Percentiles rank a stretch among this genome's conserved stretches.
Evolutionary conservation across 2,113 vertebrate species (phyloP).

Genomic region (Perccottus glenii): DNA sequence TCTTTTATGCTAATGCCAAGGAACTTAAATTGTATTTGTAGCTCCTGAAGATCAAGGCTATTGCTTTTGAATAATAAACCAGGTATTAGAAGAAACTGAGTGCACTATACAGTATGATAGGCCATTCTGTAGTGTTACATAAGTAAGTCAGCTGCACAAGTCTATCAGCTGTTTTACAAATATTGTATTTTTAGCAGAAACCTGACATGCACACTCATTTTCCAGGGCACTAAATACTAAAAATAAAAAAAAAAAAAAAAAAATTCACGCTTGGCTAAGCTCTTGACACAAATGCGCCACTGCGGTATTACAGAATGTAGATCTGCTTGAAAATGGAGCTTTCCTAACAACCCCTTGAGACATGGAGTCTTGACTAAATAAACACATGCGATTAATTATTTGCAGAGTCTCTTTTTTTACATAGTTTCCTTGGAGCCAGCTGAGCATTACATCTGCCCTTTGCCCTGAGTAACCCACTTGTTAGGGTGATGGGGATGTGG

Average conservation of each 20-base stretch:
- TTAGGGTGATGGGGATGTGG: slow-evolving; percentile 26
- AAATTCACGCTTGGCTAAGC: slow-evolving; percentile 50
- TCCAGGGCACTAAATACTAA: slow-evolving; percentile 21
- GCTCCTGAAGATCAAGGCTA: slow-evolving; percentile 7
- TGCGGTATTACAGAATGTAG: slow-evolving; percentile 48
- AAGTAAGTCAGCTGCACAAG: slow-evolving; percentile 11
- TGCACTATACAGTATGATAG: slow-evolving; percentile 13
- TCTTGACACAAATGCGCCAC: slow-evolving; percentile 59
- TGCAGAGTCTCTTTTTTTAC: slow-evolving; percentile 44
- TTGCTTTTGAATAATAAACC: slow-evolving; percentile 21
- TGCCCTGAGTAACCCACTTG: slow-evolving; percentile 42
- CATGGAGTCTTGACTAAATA: slow-evolving; percentile 54
- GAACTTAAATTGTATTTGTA: slow-evolving; percentile 16
- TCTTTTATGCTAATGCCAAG: slow-evolving; percentile 21
- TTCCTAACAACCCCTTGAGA: slow-evolving; percentile 37
- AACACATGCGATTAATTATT: slow-evolving; percentile 68
- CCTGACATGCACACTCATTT: slow-evolving; percentile 27
- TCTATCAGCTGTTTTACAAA: slow-evolving; percentile 9
- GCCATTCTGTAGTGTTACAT: slow-evolving; percentile 3
- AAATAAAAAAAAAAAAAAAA: slow-evolving; percentile 17
- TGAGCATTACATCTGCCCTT: slow-evolving; percentile 32
- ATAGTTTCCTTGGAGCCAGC: slow-evolving; percentile 27
- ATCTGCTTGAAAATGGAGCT: slow-evolving; percentile 39
- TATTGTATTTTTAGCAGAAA: slow-evolving; percentile 7
- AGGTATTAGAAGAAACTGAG: slow-evolving; percentile 14